A percentile compares a stretch with the other conserved stretches of the same genome.
phyloP scores from a whole-genome alignment of 2,113 vertebrate species.

The Sceloporus tristichus region DNA sequence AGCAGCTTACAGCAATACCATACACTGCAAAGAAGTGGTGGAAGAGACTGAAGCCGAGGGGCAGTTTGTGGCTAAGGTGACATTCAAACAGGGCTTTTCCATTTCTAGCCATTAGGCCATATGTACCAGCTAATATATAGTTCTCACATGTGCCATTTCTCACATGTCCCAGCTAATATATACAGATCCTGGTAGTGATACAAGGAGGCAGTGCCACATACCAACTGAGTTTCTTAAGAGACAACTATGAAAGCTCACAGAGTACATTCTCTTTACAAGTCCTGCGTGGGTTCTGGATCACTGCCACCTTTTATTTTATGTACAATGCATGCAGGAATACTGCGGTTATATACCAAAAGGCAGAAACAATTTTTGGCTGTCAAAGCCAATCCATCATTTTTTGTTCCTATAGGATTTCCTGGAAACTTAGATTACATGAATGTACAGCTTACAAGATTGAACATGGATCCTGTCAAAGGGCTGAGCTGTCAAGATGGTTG shows the following conservation, averaged over 20 bases:
- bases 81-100: not conserved
- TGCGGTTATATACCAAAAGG: slow-evolving; percentile 62
- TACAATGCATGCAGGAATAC: slow-evolving; percentile 59
- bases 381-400: slow-evolving; percentile 78
- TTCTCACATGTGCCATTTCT: not conserved
- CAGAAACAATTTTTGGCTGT: slow-evolving; percentile 68
- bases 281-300: not conserved
- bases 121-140: not conserved
- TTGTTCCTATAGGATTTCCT: slow-evolving; percentile 75
- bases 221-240: not conserved
- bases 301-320: slow-evolving; percentile 31
- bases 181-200: not conserved
- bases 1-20: not conserved
- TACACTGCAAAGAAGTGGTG: not conserved
- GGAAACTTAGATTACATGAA: slow-evolving; percentile 76
- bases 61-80: not conserved
- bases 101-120: not conserved
- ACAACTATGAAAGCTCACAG: not conserved
- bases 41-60: not conserved
- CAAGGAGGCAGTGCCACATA: not conserved
- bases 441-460: slow-evolving; percentile 70
- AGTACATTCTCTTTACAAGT: not conserved
- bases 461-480: slow-evolving; percentile 74
- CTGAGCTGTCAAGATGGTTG: slow-evolving; percentile 52
- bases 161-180: not conserved